phyloP scores from a whole-genome alignment of 2,797 vertebrate genomes.

The Sorex maritimensis region DNA sequence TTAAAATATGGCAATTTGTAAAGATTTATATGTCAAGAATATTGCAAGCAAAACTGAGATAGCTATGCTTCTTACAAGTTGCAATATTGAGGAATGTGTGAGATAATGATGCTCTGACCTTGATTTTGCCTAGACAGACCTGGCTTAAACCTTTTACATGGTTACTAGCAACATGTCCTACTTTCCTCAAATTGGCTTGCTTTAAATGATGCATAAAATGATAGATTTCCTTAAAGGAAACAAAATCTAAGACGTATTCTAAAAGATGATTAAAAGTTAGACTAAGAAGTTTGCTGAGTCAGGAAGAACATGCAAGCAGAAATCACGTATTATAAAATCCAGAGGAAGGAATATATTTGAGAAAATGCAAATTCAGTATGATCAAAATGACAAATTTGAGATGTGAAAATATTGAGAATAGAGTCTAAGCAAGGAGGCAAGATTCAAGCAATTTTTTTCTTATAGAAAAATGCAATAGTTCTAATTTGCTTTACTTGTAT shows the following conservation, averaged over 20 bases:
- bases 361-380: neutral
- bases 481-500: neutral
- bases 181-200: neutral
- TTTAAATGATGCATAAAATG: neutral
- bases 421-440: neutral
- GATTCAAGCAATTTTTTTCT: neutral
- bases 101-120: neutral
- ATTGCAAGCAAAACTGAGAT: neutral
- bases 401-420: rapidly evolving
- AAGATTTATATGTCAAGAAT: neutral
- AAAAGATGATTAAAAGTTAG: neutral
- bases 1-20: neutral
- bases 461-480: neutral
- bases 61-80: neutral
- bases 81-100: neutral
- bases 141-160: neutral
- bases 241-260: neutral
- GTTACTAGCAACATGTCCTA: neutral
- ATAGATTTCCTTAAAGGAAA: neutral
- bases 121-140: neutral
- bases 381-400: neutral
- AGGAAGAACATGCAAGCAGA: neutral
- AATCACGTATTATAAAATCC: neutral
- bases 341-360: neutral
- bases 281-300: neutral